Conservation (phyloP, 2,113 vertebrate genomes). For the Conger conger region DNA sequence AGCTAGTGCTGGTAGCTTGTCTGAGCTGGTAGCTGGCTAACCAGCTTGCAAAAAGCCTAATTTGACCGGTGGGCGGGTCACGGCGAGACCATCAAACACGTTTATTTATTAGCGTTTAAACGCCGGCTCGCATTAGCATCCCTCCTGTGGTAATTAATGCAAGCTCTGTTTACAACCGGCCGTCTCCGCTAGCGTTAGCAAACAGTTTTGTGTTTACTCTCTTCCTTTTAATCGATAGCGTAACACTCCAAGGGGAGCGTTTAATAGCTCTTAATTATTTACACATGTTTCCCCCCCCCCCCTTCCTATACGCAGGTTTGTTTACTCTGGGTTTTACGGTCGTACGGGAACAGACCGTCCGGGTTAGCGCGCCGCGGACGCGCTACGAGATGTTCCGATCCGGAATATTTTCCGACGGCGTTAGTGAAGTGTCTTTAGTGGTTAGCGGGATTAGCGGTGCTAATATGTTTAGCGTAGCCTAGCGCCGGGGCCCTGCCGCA, state of each 20-base stretch:
- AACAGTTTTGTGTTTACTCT: conserved; percentile 19
- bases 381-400: too few species aligned
- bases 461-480: too few species aligned
- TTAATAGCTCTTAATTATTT: conserved; percentile 28
- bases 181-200: conserved; percentile 33
- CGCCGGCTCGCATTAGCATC: conserved; percentile 3
- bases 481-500: too few species aligned
- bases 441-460: too few species aligned
- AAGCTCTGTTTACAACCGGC: conserved; percentile 22
- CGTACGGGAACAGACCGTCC: too few species aligned
- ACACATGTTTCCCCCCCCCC: conserved; percentile 32
- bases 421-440: too few species aligned
- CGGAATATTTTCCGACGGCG: too few species aligned
- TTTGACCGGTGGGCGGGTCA: conserved; percentile 23
- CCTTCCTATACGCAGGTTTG: conserved; percentile 16
- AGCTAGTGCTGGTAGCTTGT: too few species aligned
- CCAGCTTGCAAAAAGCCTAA: conserved; percentile 20
- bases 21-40: too few species aligned
- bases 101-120: conserved; percentile 55
- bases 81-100: conserved; percentile 31
- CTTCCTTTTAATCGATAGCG: conserved; percentile 17
- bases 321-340: neutral
- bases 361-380: too few species aligned
- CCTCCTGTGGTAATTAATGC: too few species aligned
- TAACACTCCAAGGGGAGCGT: conserved; percentile 38